A percentile compares a stretch with the other conserved stretches of the same genome.
Conservation (phyloP, 2,888 invertebrate genomes). For the Rambutsinella grinnellia region DNA sequence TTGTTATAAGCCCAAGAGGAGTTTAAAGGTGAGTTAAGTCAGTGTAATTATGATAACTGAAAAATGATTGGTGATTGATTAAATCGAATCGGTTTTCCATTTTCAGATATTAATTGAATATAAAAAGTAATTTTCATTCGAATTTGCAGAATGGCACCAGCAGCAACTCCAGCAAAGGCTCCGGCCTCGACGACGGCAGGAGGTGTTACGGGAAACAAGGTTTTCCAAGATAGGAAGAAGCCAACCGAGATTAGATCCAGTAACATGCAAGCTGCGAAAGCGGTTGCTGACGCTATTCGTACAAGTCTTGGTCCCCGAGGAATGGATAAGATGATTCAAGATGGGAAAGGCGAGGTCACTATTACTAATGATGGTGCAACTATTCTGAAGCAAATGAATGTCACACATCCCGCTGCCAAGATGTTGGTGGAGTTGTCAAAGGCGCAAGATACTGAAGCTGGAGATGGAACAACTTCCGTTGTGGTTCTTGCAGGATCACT, state of each 20-base stretch:
- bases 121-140: too few relatives aligned
- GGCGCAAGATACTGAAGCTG: constrained; percentile 99
- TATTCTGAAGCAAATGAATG: constrained; percentile 98
- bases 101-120: too few relatives aligned
- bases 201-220: constrained; percentile 68
- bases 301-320: constrained; percentile 98
- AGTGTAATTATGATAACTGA: too few relatives aligned
- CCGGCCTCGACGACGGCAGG: constrained; percentile 72
- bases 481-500: constrained; percentile 91
- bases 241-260: constrained; percentile 93
- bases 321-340: constrained; percentile 97
- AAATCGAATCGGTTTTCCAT: too few relatives aligned
- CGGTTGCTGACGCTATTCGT: constrained; percentile 88
- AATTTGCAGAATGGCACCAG: constrained; percentile 39
- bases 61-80: too few relatives aligned
- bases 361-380: constrained; percentile 99
- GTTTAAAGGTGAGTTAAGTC: too few relatives aligned
- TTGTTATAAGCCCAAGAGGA: too few relatives aligned
- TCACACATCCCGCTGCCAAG: constrained; percentile 98
- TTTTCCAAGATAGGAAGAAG: constrained; percentile 93
- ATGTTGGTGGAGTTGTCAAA: constrained; percentile 97
- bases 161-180: constrained; percentile 14
- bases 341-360: constrained; percentile 95
- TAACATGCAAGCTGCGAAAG: constrained; percentile 97
- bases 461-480: constrained; percentile 99